These are phyloP conservation scores for Ptychochromis oligacanthus DNA, from an alignment of 2,113 vertebrate genomes.

Conservation along the genomic window DNA sequence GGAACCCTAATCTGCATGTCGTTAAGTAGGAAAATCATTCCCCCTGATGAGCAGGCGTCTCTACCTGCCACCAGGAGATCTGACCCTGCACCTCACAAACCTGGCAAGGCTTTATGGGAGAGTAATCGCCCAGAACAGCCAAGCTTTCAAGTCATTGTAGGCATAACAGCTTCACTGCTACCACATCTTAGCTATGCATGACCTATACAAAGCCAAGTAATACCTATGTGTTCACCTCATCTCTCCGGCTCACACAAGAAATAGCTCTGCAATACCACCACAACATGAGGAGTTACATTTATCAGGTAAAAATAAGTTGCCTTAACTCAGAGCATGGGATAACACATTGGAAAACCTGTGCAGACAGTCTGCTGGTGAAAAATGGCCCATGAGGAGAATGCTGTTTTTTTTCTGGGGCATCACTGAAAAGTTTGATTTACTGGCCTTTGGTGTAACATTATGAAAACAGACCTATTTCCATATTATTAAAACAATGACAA, in stretches of 20 bases:
- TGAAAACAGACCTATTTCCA: slow-evolving; percentile 71
- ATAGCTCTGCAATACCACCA: slow-evolving; percentile 21
- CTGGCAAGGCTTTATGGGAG: slow-evolving; percentile 85
- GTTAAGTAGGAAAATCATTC: slow-evolving; percentile 88
- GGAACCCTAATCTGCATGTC: slow-evolving; percentile 93
- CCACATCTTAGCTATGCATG: slow-evolving; percentile 34
- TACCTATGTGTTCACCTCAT: slow-evolving; percentile 39
- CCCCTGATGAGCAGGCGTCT: slow-evolving; percentile 86
- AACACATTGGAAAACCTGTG: slow-evolving; percentile 28
- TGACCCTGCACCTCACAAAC: slow-evolving; percentile 86
- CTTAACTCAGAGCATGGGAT: slow-evolving; percentile 44
- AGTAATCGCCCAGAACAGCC: slow-evolving; percentile 78
- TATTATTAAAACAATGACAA: slow-evolving; percentile 74
- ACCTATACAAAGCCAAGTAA: slow-evolving; percentile 49
- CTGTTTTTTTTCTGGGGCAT: slow-evolving; percentile 23
- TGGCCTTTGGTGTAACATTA: slow-evolving; percentile 68
- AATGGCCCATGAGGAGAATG: slow-evolving; percentile 42
- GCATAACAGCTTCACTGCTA: slow-evolving; percentile 23
- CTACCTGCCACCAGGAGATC: slow-evolving; percentile 82
- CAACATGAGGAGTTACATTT: slow-evolving; percentile 44
- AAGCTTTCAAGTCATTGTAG: slow-evolving; percentile 52
- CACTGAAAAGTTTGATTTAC: slow-evolving; percentile 67
- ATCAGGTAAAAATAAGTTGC: slow-evolving; percentile 28
- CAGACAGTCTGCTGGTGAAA: slow-evolving; percentile 55
- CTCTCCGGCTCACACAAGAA: slow-evolving; percentile 24